Conservation (phyloP, 2,797 vertebrate species). For the Enteromius mattozi region DNA sequence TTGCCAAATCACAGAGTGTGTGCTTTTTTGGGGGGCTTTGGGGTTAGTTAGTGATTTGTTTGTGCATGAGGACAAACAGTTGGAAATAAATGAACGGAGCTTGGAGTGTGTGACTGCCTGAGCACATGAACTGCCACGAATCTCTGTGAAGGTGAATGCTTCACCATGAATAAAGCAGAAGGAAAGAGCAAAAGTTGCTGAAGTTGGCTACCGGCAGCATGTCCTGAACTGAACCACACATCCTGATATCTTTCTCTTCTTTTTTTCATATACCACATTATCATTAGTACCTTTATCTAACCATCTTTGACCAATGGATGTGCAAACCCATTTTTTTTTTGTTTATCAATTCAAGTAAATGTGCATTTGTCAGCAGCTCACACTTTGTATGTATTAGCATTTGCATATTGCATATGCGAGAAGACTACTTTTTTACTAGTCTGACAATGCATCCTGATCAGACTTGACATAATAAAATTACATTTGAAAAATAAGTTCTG, state of each 20-base stretch:
- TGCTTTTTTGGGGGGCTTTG: constrained; percentile 53
- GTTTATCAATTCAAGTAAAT: constrained; percentile 13
- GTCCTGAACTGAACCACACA: constrained; percentile 40
- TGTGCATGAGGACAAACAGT: constrained; percentile 60
- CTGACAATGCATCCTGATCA: neutral
- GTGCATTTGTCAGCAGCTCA: constrained; percentile 4
- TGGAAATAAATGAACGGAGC: constrained; percentile 55
- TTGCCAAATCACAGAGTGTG: constrained; percentile 59
- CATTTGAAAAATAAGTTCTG: constrained; percentile 5
- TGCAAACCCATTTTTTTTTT: constrained; percentile 6
- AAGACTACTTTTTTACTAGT: constrained; percentile 32
- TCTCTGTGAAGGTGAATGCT: constrained; percentile 70
- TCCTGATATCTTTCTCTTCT: constrained; percentile 19
- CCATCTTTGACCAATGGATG: neutral
- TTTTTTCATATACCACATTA: neutral
- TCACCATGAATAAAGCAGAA: constrained; percentile 44
- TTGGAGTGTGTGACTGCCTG: constrained; percentile 63
- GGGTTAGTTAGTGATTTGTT: constrained; percentile 61
- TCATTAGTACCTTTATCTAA: neutral
- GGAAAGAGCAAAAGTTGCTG: neutral
- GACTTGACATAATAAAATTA: neutral
- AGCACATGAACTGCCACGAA: constrained; percentile 65
- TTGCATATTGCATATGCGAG: constrained; percentile 23
- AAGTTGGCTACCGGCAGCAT: constrained; percentile 28
- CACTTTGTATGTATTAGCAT: constrained; percentile 40